A percentile compares a stretch with the other conserved stretches of the same genome.
phyloP scores from a whole-genome alignment of 2,888 invertebrate genomes.

The Drosophila robusta region DNA sequence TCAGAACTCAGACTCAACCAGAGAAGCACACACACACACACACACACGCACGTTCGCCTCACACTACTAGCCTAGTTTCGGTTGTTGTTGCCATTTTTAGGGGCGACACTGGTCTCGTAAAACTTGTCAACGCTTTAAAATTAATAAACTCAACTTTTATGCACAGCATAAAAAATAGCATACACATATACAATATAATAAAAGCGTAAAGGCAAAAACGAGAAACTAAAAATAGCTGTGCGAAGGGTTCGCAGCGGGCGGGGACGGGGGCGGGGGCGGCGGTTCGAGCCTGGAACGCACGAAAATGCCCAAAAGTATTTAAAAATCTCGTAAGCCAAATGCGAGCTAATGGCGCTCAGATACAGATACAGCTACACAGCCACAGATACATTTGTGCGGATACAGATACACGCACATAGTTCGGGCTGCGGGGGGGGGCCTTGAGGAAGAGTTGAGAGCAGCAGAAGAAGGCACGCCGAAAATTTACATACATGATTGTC shows the following conservation, averaged over 20 bases:
- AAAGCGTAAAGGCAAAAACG: conserved; percentile 2
- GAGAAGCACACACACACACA: too few relatives aligned
- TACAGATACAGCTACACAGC: conserved; percentile 39
- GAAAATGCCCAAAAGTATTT: conserved; percentile 75
- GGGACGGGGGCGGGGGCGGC: not conserved
- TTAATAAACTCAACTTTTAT: conserved; percentile 74
- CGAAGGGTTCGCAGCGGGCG: conserved; percentile 45
- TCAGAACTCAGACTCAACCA: conserved; percentile 18
- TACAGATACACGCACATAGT: conserved; percentile 11
- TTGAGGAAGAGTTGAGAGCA: conserved; percentile 69
- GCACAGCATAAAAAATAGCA: conserved; percentile 31
- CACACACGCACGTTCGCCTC: conserved; percentile 19
- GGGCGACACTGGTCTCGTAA: conserved; percentile 66
- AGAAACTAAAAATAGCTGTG: conserved; percentile 65
- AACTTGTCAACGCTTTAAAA: conserved; percentile 79
- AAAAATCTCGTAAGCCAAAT: conserved; percentile 74
- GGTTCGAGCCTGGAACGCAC: conserved; percentile 34
- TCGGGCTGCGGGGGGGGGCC: conserved; percentile 52
- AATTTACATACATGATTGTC: conserved; percentile 82
- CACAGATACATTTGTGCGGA: conserved; percentile 24
- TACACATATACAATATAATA: conserved; percentile 4
- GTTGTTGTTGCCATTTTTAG: conserved; percentile 27
- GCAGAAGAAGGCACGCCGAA: conserved; percentile 43
- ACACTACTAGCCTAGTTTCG: conserved; percentile 79
- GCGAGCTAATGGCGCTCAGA: conserved; percentile 73